phyloP scores from a whole-genome alignment of 2,797 vertebrate genomes.

The Scyliorhinus canicula region DNA sequence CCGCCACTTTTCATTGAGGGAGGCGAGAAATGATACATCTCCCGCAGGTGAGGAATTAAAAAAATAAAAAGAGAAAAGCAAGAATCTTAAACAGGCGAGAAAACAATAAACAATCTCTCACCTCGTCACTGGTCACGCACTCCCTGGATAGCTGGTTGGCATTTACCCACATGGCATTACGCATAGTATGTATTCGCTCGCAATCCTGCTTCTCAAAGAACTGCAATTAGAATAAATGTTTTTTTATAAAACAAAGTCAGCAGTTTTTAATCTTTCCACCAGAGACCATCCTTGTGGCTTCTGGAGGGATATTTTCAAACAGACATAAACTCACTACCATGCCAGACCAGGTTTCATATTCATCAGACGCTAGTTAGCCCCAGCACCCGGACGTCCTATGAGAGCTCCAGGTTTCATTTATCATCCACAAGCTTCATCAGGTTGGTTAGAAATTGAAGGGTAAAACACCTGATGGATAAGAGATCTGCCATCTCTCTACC shows the following conservation, averaged over 20 bases:
- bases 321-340: neutral
- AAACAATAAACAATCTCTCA: conserved; percentile 44
- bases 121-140: conserved; percentile 81
- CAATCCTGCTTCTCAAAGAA: conserved; percentile 72
- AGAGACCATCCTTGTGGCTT: neutral
- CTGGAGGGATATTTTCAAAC: neutral
- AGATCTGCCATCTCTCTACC: neutral
- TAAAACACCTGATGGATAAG: neutral
- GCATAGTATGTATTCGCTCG: conserved; percentile 76
- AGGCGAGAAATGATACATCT: neutral
- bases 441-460: neutral
- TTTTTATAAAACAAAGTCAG: neutral
- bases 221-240: neutral
- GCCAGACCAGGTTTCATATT: neutral
- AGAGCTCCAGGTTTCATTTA: neutral
- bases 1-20: neutral
- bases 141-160: conserved; percentile 84
- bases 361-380: neutral
- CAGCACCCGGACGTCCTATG: neutral
- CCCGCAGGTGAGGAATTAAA: neutral
- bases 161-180: conserved; percentile 83
- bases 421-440: neutral
- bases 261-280: neutral
- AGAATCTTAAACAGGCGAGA: no score
- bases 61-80: neutral